Evolutionary conservation across 2,888 invertebrate species (phyloP), one percentile per base, ranked within the genome.

Genomic region (Hemistola chrysoprasaria): DNA sequence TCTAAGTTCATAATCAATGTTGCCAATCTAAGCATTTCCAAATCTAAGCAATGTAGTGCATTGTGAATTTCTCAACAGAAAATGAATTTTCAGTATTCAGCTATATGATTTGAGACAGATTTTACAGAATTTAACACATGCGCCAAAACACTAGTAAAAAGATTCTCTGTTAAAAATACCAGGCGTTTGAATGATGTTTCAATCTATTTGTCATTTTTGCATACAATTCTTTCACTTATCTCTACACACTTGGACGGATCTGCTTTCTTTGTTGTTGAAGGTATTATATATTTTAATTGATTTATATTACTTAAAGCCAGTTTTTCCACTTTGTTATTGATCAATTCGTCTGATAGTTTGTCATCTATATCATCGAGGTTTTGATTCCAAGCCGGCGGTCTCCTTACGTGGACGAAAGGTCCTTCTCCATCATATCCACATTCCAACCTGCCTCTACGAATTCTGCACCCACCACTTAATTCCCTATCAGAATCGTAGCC

Each of bases 371-470:
- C 8, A 22, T 11, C 28, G 6, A 21, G 11, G 5, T 3, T 9
- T 9, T 25, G 11, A 11, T 34, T 38, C 47, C 42, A 39, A 6
- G 42, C 49, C 8, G 62, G 61, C 20, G 70, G 66, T 16, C 65
- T 59, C 9, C 70, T 50, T 1, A 49, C 25, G 37, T 44, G 67
- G 0, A 48, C 60, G 22, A 58, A 84, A 1, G 82, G 84, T 0
- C 57, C 63, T 4, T 67, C 43, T 1, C 16, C 16, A 16, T 62
- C 44, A 42, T 86, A 85, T 0, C 85, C 85, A 49, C 85, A 85
- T 52, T 84, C 85, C 9, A 85, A 26, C 45, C 84, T 72, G 1
- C 76, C 78, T 6, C 62, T 63, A n/a, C 73, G 63, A 20, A 83
- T 32, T 8, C 75, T 65, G 41, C 85, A 86, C 0, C 74, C 78